phyloP scores from a whole-genome alignment of 2,888 invertebrate species.

The Cryptus viduatorius region DNA sequence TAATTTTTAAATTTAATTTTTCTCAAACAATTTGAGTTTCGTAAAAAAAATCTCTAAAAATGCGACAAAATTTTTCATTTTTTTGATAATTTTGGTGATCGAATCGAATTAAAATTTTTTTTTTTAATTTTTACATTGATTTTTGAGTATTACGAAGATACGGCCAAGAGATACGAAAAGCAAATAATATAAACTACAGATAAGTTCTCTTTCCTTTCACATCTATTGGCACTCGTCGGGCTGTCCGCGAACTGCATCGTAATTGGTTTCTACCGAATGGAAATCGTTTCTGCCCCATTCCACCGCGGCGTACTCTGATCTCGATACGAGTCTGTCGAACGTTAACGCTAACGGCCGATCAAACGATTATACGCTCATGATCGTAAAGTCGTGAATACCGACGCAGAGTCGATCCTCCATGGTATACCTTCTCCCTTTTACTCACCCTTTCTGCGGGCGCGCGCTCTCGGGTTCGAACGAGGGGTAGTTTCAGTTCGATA shows the following conservation, averaged over 20 bases:
- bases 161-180: background rate
- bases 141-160: background rate
- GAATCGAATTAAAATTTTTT: too few species aligned
- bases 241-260: constrained; percentile 24
- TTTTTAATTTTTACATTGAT: too few species aligned
- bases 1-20: too few species aligned
- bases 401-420: background rate
- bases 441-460: constrained; percentile 13
- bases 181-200: background rate
- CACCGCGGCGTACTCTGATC: background rate
- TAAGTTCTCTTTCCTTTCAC: background rate
- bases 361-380: constrained; percentile 46
- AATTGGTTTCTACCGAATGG: constrained; percentile 23
- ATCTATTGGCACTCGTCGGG: background rate
- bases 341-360: constrained; percentile 46
- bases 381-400: constrained; percentile 48
- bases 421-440: background rate
- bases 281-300: constrained; percentile 2
- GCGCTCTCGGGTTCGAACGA: background rate
- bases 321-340: constrained; percentile 19
- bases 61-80: too few species aligned
- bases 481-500: background rate
- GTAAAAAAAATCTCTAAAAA: too few species aligned
- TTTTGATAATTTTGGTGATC: too few species aligned
- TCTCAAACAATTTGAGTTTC: too few species aligned